These are phyloP conservation scores for Syngnathus rostellatus DNA, from an alignment of 2,797 vertebrate species.

Conservation along the genomic window DNA sequence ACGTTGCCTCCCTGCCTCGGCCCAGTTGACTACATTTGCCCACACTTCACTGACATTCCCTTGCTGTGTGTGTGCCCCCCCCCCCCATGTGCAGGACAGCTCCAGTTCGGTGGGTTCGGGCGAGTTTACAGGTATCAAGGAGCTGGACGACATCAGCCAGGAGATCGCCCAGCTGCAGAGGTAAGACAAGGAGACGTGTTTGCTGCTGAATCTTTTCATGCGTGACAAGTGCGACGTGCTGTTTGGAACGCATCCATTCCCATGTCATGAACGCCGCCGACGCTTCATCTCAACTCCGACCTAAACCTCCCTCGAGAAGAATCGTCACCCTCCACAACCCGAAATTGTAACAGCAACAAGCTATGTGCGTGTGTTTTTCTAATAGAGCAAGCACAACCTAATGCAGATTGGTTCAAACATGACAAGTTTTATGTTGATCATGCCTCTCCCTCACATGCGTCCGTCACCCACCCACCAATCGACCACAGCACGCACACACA, in stretches of 20 bases:
- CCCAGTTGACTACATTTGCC: conserved; percentile 12
- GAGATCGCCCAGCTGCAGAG: conserved; percentile 93
- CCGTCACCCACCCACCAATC: background rate
- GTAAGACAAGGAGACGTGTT: conserved; percentile 50
- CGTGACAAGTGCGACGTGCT: conserved; percentile 1
- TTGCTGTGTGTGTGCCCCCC: background rate
- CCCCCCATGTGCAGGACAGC: conserved; percentile 74
- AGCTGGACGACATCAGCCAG: conserved; percentile 92
- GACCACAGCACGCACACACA: conserved; percentile 11
- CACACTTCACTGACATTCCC: too few relatives aligned
- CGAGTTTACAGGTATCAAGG: conserved; percentile 94
- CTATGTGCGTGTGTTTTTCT: too few relatives aligned
- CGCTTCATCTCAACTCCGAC: background rate
- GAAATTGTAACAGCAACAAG: too few relatives aligned
- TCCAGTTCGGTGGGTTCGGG: conserved; percentile 86
- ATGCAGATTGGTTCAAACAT: background rate
- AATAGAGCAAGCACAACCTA: too few relatives aligned
- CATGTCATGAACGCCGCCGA: background rate
- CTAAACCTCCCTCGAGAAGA: background rate
- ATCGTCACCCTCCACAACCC: background rate
- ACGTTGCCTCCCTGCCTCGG: conserved; percentile 17
- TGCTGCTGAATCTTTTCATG: background rate
- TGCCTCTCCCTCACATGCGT: background rate
- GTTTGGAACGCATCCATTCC: background rate
- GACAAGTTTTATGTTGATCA: background rate